These are phyloP conservation scores for Odontomachus brunneus DNA, from an alignment of 1,140 invertebrate species.

Conservation along the genomic window DNA sequence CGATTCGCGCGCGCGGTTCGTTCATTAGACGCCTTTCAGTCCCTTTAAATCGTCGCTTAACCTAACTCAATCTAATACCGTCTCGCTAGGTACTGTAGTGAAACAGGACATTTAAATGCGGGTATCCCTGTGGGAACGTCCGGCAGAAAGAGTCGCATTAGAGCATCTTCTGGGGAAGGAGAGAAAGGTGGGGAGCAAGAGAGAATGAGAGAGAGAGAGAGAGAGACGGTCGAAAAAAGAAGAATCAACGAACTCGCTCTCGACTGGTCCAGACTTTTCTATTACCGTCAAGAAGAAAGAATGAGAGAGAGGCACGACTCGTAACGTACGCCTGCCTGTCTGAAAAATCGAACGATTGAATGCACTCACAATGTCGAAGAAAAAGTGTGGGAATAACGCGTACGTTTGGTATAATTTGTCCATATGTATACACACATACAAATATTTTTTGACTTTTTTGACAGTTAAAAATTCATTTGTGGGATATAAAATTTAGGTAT, in stretches of 20 bases:
- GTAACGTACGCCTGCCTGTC: background rate
- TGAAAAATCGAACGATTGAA: conserved; percentile 41
- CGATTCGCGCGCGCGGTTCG: background rate
- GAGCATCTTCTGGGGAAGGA: conserved; percentile 48
- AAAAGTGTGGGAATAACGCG: conserved; percentile 9
- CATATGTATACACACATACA: background rate
- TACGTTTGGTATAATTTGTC: background rate
- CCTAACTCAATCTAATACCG: conserved; percentile 64
- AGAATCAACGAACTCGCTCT: conserved; percentile 70
- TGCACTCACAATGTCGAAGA: conserved; percentile 7
- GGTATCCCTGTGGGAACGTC: conserved; percentile 78
- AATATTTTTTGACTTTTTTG: background rate
- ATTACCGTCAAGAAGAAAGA: conserved; percentile 36
- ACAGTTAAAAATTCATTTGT: no score
- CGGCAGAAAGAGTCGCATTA: conserved; percentile 68
- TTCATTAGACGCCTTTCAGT: conserved; percentile 40
- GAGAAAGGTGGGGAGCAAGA: conserved; percentile 24
- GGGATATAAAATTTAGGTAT: no score
- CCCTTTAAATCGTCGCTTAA: conserved; percentile 73
- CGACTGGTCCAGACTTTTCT: conserved; percentile 64
- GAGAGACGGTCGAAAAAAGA: conserved; percentile 28
- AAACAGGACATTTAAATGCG: conserved; percentile 76
- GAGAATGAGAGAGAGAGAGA: conserved; percentile 27
- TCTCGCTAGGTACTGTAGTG: conserved; percentile 43
- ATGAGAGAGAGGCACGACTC: background rate